phyloP scores from a whole-genome alignment of 2,113 vertebrate genomes.

The Telmatochromis sp. region DNA sequence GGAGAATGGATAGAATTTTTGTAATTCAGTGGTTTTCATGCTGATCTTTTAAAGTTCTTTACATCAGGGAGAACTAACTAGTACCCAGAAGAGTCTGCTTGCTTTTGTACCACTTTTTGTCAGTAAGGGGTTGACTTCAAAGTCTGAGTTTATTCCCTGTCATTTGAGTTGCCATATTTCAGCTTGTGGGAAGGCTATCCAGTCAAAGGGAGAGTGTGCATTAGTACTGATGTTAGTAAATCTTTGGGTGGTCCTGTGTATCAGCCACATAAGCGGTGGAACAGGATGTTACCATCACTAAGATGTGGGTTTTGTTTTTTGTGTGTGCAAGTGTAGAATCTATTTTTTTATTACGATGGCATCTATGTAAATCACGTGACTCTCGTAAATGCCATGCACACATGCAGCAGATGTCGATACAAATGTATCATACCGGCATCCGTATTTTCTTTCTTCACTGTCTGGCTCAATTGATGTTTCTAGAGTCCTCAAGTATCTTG shows the following conservation, averaged over 20 bases:
- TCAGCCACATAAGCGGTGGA: not conserved
- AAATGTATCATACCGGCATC: not conserved
- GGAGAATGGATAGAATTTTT: not conserved
- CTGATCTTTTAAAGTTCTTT: not conserved
- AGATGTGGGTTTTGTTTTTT: not conserved
- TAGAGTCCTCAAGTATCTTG: not conserved
- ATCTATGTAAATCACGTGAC: not conserved
- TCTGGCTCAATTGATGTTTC: not conserved
- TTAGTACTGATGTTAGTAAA: constrained; percentile 1
- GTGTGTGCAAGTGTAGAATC: not conserved
- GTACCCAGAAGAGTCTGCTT: not conserved
- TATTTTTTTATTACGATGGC: not conserved
- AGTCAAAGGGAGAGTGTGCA: not conserved
- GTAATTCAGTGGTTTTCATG: not conserved
- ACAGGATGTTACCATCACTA: not conserved
- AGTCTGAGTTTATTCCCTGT: not conserved
- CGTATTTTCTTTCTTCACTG: not conserved
- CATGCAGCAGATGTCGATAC: not conserved
- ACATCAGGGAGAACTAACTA: not conserved
- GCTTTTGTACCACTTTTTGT: not conserved
- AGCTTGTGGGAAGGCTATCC: not conserved
- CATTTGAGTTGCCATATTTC: not conserved
- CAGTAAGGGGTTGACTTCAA: not conserved
- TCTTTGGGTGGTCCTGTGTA: constrained; percentile 30
- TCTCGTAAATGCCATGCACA: not conserved